Conservation (phyloP, 2,113 vertebrate species). For the Aspidoscelis tigris region DNA sequence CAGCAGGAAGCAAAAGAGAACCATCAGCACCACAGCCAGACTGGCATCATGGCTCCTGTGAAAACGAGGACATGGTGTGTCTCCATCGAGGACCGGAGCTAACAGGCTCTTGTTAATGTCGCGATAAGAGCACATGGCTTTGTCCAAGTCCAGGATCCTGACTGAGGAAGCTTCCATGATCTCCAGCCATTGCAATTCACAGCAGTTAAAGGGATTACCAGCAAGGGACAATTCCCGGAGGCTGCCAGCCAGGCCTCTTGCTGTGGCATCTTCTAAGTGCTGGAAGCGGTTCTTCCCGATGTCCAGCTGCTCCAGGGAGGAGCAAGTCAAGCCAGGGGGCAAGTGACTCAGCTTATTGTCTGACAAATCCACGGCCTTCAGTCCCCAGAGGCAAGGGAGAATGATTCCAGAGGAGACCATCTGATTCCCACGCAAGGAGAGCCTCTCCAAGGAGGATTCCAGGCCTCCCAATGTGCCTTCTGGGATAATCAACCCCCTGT, state of each 20-base stretch:
- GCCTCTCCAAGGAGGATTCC: slow-evolving; percentile 71
- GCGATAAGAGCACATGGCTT: slow-evolving; percentile 63
- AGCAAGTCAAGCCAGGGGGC: slow-evolving; percentile 69
- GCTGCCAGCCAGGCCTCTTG: slow-evolving; percentile 42
- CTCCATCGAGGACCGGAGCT: neutral
- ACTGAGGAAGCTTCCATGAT: slow-evolving; percentile 52
- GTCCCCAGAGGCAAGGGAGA: slow-evolving; percentile 70
- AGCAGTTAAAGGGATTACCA: slow-evolving; percentile 82
- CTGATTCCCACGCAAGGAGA: slow-evolving; percentile 76
- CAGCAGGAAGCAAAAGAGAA: slow-evolving; percentile 22
- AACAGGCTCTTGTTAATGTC: slow-evolving; percentile 25
- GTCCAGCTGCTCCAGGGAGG: slow-evolving; percentile 70
- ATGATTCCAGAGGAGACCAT: slow-evolving; percentile 59
- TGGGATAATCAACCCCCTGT: slow-evolving; percentile 66
- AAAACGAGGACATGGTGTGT: slow-evolving; percentile 4
- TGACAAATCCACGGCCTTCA: slow-evolving; percentile 75
- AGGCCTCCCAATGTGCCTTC: slow-evolving; percentile 65
- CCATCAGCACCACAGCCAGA: neutral
- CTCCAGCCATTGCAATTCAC: slow-evolving; percentile 76
- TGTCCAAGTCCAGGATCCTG: slow-evolving; percentile 69
- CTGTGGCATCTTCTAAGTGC: slow-evolving; percentile 50
- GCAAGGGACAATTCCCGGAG: slow-evolving; percentile 69
- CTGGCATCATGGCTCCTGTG: neutral
- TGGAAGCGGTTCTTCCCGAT: slow-evolving; percentile 71
- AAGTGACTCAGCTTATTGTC: slow-evolving; percentile 71